Percentiles rank a stretch among this genome's conserved stretches.
Conservation (phyloP, 2,888 invertebrate species). For the Malthinus seriepunctatus region DNA sequence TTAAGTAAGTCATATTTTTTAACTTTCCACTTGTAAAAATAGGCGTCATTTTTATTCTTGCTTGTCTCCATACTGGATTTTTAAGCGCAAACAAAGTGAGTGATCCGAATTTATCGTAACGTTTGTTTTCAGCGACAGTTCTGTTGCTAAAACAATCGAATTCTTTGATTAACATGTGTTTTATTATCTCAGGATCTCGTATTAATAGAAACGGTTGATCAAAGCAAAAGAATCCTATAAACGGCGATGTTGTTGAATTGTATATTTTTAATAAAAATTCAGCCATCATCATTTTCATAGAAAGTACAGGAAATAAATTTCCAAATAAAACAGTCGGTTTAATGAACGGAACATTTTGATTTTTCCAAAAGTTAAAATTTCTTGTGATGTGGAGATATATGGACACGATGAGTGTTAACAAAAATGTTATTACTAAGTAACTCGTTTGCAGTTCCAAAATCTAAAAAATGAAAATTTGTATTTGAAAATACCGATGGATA, state of each 20-base stretch:
- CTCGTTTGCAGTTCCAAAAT: not conserved
- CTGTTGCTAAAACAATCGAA: constrained; percentile 55
- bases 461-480: not conserved
- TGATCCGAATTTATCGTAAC: constrained; percentile 51
- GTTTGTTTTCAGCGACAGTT: constrained; percentile 50
- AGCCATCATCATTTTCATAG: constrained; percentile 40
- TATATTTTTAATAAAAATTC: constrained; percentile 41
- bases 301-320: constrained; percentile 44
- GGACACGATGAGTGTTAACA: not conserved
- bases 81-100: constrained; percentile 51
- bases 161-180: constrained; percentile 52
- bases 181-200: constrained; percentile 54
- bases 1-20: constrained; percentile 55
- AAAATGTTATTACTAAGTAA: not conserved
- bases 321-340: constrained; percentile 47
- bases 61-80: constrained; percentile 57
- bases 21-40: constrained; percentile 59
- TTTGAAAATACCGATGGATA: no score
- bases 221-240: constrained; percentile 54
- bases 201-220: constrained; percentile 54
- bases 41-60: constrained; percentile 57
- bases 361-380: constrained; percentile 49
- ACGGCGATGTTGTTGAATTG: constrained; percentile 38
- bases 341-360: constrained; percentile 45
- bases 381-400: constrained; percentile 36